Base-by-base conservation (phyloP, 2,113 vertebrate species). In the Scatophagus argus region DNA sequence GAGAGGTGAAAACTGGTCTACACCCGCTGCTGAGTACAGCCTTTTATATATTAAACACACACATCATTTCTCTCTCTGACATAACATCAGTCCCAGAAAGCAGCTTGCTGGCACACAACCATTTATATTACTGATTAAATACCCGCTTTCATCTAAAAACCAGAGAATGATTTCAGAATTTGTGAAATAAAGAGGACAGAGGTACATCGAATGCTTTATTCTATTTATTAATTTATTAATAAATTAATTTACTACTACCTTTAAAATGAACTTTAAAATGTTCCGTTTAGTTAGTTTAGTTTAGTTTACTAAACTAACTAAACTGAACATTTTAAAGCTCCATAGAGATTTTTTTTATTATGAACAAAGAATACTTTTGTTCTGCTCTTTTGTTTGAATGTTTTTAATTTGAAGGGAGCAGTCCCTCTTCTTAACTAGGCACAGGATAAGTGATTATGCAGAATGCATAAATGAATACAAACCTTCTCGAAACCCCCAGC, bases 1-100 rank as follows among this genome's bases (percentile, higher is more conserved):
- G 43, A 64, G 29, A 55, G 75, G 29, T 21, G 38, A 77, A 51
- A 29, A 41, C 72, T 8, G 27, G 10, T 54, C n/a, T 1, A 71
- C 70, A 54, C 41, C 60, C 46, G 55, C 46, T 74, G 43, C 47
- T 43, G 56, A 63, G 61, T 59, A 67, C 32, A 72, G n/a, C n/a
- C 47, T 60, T 54, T 76, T 51, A 46, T 38, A 41, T 39, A 63
- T 69, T 65, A 46, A 52, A 49, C 41, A 36, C 60, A 62, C 43
- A 52, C 46, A 47, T 9, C 23, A 10, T 56, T 47, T n/a, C 27
- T 84, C 49, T 70, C 16, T 59, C 49, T 55, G 54, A 70, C 43
- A 55, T 41, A 41, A 38, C 41, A 79, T 78, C 25, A 36, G 34
- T 61, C 65, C 36, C 14, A 60, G 70, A 56, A 32, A 34, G 11